Conservation (phyloP, 2,888 invertebrate genomes). For the Ectemnius lituratus region DNA sequence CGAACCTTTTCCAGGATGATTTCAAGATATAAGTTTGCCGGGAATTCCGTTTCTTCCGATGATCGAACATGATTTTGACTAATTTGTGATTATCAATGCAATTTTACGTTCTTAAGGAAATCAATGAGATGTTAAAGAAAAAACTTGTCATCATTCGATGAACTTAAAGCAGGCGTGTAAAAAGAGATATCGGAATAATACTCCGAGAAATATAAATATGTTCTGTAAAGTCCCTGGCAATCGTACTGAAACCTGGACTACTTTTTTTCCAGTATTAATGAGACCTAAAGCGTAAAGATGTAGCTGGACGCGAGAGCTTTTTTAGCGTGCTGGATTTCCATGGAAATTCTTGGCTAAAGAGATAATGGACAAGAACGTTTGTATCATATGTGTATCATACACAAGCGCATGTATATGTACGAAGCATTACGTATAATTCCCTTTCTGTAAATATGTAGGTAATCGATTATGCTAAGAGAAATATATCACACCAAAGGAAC, state of each 20-base stretch:
- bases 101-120: too few relatives aligned
- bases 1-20: too few relatives aligned
- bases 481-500: conserved; percentile 59
- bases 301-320: conserved; percentile 8
- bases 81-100: too few relatives aligned
- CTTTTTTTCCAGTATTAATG: not conserved
- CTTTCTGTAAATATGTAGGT: conserved; percentile 72
- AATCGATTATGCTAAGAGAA: conserved; percentile 65
- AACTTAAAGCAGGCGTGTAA: too few relatives aligned
- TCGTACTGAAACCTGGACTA: not conserved
- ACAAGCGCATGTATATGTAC: conserved; percentile 40
- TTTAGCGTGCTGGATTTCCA: conserved; percentile 29
- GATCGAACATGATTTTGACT: too few relatives aligned
- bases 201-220: too few relatives aligned
- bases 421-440: conserved; percentile 33
- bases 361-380: conserved; percentile 43
- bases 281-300: not conserved
- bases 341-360: conserved; percentile 17
- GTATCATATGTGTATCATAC: conserved; percentile 66
- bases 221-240: not conserved
- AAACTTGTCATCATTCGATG: too few relatives aligned
- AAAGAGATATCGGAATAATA: too few relatives aligned
- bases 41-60: too few relatives aligned
- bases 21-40: too few relatives aligned
- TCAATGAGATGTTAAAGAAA: too few relatives aligned